Evolutionary conservation across 2,888 invertebrate species (phyloP).

Genomic region (Anoplius nigerrimus): DNA sequence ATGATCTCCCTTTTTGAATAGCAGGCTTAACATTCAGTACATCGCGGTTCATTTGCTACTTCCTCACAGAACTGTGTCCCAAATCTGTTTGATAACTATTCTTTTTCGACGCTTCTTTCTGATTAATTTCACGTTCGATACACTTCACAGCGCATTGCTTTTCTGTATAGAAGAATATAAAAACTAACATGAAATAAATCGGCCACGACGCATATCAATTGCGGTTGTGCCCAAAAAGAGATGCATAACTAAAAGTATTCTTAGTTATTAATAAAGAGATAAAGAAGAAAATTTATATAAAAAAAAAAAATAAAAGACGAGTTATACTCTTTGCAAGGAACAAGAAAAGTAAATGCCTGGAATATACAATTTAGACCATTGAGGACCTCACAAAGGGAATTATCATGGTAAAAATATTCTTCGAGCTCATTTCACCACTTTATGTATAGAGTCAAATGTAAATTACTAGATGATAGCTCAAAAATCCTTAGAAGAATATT

Average conservation of each 20-base stretch:
- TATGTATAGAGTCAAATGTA: constrained; percentile 56
- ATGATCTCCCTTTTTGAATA: constrained; percentile 37
- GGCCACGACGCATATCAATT: no score
- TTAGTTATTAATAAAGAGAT: constrained; percentile 1
- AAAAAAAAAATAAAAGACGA: constrained; percentile 16
- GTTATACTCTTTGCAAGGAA: constrained; percentile 28
- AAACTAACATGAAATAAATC: not conserved
- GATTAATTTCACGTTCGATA: no score
- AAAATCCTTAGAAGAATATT: constrained; percentile 46
- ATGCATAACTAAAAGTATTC: no score
- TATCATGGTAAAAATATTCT: constrained; percentile 48
- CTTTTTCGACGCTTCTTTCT: no score
- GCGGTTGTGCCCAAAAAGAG: no score
- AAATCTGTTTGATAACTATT: no score
- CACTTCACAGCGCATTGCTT: not conserved
- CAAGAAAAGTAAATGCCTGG: no score
- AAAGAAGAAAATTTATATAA: not conserved
- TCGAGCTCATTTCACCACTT: constrained; percentile 32
- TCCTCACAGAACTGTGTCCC: no score
- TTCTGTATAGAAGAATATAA: not conserved
- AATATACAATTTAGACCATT: not conserved
- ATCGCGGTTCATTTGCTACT: not conserved
- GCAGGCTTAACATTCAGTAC: constrained; percentile 16
- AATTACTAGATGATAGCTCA: constrained; percentile 49
- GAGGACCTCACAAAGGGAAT: constrained; percentile 40